Evolutionary conservation across 2,888 invertebrate species (phyloP).

Genomic region (Amiota minor): DNA sequence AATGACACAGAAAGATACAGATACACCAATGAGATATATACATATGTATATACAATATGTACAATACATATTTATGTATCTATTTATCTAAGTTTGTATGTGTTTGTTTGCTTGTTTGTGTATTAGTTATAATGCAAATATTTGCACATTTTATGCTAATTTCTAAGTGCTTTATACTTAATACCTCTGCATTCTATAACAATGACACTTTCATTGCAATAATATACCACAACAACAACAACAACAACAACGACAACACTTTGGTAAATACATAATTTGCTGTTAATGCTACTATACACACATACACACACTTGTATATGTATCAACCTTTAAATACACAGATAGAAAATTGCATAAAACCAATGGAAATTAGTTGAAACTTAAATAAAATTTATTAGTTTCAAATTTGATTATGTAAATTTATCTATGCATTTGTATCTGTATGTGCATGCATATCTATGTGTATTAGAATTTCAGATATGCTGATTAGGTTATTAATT

Average conservation of each 20-base stretch:
- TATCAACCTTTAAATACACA: no score
- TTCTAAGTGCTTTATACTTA: slow-evolving; percentile 5
- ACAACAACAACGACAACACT: neutral
- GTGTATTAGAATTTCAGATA: neutral
- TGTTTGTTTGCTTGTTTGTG: neutral
- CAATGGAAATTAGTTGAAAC: slow-evolving; percentile 7
- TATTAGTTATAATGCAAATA: slow-evolving; percentile 8
- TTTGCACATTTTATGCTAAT: slow-evolving; percentile 24
- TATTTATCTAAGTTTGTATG: neutral
- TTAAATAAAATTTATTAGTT: neutral
- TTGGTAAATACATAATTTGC: slow-evolving; percentile 2
- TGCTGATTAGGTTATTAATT: neutral
- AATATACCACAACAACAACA: neutral
- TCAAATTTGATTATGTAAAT: slow-evolving; percentile 24
- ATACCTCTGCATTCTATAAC: neutral
- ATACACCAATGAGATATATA: neutral
- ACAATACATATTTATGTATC: no score
- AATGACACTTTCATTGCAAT: neutral
- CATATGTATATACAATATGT: neutral
- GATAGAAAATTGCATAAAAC: no score
- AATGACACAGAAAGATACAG: no score
- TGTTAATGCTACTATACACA: neutral
- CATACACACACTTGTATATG: neutral
- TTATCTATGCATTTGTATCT: neutral
- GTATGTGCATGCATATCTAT: neutral